Percentiles rank a stretch among this genome's conserved stretches.
These are phyloP conservation scores for Tylochromis polylepis DNA, from an alignment of 2,113 vertebrate genomes.

Conservation along the genomic window DNA sequence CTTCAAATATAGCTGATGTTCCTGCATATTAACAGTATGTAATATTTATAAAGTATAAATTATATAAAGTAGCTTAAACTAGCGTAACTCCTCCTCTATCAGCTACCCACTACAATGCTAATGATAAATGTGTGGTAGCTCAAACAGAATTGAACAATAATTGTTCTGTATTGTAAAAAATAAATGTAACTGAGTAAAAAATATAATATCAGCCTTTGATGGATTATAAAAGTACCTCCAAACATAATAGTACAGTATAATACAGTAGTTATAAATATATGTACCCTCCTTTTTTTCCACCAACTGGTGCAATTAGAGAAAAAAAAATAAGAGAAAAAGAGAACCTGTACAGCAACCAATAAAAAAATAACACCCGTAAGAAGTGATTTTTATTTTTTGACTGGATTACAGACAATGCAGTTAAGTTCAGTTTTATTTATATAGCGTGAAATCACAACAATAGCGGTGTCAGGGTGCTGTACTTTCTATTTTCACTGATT, in stretches of 20 bases:
- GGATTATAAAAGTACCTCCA: too few species aligned
- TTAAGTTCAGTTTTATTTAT: too few species aligned
- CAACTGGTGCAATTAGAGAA: background rate
- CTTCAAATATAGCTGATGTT: background rate
- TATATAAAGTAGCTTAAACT: background rate
- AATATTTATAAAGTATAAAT: background rate
- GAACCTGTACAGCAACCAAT: background rate
- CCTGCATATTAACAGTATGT: background rate
- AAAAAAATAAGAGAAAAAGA: background rate
- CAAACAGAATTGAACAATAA: background rate
- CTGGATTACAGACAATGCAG: too few species aligned
- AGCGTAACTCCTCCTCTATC: background rate
- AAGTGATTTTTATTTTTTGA: too few species aligned
- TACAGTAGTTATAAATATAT: too few species aligned
- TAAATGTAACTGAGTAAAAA: too few species aligned
- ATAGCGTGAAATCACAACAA: too few species aligned
- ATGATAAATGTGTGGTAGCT: background rate
- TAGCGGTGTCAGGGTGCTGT: background rate
- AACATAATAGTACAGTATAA: too few species aligned
- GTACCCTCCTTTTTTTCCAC: too few species aligned
- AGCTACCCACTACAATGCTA: background rate
- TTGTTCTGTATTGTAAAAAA: background rate
- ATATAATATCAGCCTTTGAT: too few species aligned
- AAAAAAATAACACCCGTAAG: background rate
- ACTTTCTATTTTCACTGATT: background rate